phyloP scores from a whole-genome alignment of 2,113 vertebrate species.

The Tauraco erythrolophus region DNA sequence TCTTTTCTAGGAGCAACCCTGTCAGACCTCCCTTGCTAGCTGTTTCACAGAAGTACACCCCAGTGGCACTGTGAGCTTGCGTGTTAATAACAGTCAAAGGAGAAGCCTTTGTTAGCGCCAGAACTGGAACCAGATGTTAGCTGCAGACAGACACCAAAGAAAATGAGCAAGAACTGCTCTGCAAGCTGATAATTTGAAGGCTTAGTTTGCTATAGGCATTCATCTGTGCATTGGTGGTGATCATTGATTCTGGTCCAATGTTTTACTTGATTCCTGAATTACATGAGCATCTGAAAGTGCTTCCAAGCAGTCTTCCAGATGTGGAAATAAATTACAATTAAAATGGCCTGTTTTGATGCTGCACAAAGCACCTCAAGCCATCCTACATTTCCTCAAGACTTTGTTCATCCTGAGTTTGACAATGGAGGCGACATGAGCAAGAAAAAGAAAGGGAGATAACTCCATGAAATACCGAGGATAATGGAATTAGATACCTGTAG shows the following conservation, averaged over 20 bases:
- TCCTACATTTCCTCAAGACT: not conserved
- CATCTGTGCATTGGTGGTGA: slow-evolving; percentile 7
- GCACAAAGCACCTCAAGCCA: not conserved
- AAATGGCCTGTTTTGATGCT: not conserved
- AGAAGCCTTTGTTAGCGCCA: not conserved
- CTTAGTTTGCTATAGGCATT: slow-evolving; percentile 39
- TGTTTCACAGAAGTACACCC: not conserved
- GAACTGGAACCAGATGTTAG: slow-evolving; percentile 55
- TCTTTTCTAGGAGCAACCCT: not conserved
- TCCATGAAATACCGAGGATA: slow-evolving; percentile 21
- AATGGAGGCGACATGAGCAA: not conserved
- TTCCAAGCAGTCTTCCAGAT: slow-evolving; percentile 30
- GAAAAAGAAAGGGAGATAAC: not conserved
- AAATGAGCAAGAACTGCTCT: slow-evolving; percentile 28
- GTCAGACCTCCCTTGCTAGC: not conserved
- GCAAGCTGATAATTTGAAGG: slow-evolving; percentile 7
- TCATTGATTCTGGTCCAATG: not conserved
- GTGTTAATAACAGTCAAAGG: slow-evolving; percentile 19
- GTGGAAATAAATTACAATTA: not conserved
- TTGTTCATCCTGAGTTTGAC: not conserved
- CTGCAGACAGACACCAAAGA: slow-evolving; percentile 11
- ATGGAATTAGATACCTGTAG: slow-evolving; percentile 28
- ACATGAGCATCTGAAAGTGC: not conserved
- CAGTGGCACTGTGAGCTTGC: not conserved
- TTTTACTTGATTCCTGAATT: not conserved